Percentiles rank a stretch among this genome's conserved stretches.
phyloP scores from a whole-genome alignment of 2,113 vertebrate species.

The Platanista minor region DNA sequence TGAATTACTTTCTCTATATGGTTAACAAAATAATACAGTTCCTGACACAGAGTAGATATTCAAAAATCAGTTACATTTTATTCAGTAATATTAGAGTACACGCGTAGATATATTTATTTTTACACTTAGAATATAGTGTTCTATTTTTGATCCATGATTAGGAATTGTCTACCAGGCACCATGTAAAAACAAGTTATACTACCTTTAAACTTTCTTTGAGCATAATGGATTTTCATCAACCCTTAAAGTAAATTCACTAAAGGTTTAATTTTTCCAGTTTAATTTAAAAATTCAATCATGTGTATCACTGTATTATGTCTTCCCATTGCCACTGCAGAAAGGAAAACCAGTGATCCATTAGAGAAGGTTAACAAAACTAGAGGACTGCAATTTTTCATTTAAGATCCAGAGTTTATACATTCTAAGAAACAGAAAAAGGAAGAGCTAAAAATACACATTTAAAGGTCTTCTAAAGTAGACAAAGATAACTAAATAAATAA shows the following conservation, averaged over 20 bases:
- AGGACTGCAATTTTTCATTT: background rate
- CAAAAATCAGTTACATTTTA: background rate
- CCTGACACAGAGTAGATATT: background rate
- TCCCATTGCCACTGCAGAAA: background rate
- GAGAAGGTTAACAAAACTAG: background rate
- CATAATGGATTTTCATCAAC: background rate
- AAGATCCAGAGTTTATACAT: background rate
- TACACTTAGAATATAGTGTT: background rate
- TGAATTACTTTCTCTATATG: background rate
- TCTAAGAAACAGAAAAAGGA: background rate
- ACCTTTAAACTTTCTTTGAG: background rate
- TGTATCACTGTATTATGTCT: background rate
- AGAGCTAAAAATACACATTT: background rate
- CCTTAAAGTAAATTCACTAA: background rate
- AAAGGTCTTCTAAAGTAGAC: background rate
- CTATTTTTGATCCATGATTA: background rate
- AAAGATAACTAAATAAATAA: background rate
- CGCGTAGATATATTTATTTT: background rate
- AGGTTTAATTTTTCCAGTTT: background rate
- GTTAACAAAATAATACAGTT: background rate
- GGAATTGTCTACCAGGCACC: background rate
- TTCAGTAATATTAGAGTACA: background rate
- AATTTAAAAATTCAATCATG: background rate
- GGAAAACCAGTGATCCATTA: background rate
- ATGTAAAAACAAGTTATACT: background rate